Base-by-base conservation (phyloP, 2,888 invertebrate species). In the Shargacucullia verbasci region DNA sequence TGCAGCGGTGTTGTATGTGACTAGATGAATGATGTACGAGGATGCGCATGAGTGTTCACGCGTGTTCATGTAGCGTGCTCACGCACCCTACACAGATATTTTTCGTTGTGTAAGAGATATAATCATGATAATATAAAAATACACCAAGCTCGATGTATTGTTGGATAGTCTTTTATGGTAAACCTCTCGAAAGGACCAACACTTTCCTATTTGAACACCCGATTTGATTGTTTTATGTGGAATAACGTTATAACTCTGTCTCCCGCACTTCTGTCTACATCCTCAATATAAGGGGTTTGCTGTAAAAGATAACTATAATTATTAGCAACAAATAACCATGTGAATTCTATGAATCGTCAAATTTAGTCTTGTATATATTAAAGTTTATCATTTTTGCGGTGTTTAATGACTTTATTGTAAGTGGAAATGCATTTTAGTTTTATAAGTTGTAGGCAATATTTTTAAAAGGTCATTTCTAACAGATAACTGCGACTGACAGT, bases 341-440 rank as follows among this genome's bases (percentile, higher is more conserved):
- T 87, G 83, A 87, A 88, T 86, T 90, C 80, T 88, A 88, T 86
- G 85, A 89, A 88, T 87, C 85, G 85, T 87, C 88, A 87, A 83
- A 86, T 86, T 91, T 91, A 92, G 91, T 89, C 87, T 82, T 93
- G 92, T 94, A 91, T 89, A 93, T 94, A 92, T 88, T 80, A 88
- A 87, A 84, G 70, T 81, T 86, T 89, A 91, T 92, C 79, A 88
- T 90, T 92, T 87, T 91, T 92, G 88, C 90, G 88, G 90, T 89
- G 90, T 92, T 92, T 88, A 88, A 85, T 88, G 85, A 90, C 83
- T 86, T 87, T 87, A 86, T 85, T 86, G 73, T 92, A 92, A 92
- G 92, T 87, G 90, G 80, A 91, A 91, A 91, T 89, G 93, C 93
- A 92, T 94, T 93, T 93, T 94, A 93, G 93, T 92, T 94, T 88